phyloP scores from a whole-genome alignment of 2,113 vertebrate species.

The Oenanthe oenanthe region DNA sequence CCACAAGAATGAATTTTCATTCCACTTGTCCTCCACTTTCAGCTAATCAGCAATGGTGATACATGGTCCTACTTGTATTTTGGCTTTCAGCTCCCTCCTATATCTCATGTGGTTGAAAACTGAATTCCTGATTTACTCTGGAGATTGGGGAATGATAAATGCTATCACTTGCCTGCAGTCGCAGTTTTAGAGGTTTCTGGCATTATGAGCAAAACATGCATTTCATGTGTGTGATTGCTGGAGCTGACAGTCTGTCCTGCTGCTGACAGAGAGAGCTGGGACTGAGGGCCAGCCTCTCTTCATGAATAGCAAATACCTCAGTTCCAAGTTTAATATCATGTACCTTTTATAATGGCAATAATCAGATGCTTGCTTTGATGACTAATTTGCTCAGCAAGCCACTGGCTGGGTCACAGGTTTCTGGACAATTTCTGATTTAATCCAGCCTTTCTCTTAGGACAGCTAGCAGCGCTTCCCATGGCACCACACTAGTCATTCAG shows the following conservation, averaged over 20 bases:
- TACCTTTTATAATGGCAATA: background rate
- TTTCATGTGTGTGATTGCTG: background rate
- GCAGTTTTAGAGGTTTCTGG: slow-evolving; percentile 24
- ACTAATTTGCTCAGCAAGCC: background rate
- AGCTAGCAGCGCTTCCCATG: background rate
- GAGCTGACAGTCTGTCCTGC: slow-evolving; percentile 9
- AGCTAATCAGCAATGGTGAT: slow-evolving; percentile 39
- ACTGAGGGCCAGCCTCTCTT: background rate
- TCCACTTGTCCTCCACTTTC: slow-evolving; percentile 58
- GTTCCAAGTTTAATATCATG: background rate
- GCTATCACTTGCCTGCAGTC: background rate
- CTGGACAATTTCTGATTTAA: background rate
- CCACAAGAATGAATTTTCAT: slow-evolving; percentile 48
- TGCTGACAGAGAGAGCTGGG: slow-evolving; percentile 9
- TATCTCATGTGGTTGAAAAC: slow-evolving; percentile 32
- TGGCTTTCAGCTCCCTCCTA: slow-evolving; percentile 50
- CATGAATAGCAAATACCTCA: slow-evolving; percentile 27
- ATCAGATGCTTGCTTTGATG: background rate
- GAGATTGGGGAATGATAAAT: slow-evolving; percentile 27
- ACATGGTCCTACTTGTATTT: slow-evolving; percentile 42
- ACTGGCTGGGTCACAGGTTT: background rate
- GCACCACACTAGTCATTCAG: background rate
- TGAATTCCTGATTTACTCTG: slow-evolving; percentile 20
- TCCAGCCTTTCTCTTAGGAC: background rate
- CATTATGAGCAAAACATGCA: slow-evolving; percentile 1